Evolutionary conservation across 30 jellyfish, hydroid and myxozoan genomes (phyloP).

Genomic region (Calvadosia cruxmelitensis): DNA sequence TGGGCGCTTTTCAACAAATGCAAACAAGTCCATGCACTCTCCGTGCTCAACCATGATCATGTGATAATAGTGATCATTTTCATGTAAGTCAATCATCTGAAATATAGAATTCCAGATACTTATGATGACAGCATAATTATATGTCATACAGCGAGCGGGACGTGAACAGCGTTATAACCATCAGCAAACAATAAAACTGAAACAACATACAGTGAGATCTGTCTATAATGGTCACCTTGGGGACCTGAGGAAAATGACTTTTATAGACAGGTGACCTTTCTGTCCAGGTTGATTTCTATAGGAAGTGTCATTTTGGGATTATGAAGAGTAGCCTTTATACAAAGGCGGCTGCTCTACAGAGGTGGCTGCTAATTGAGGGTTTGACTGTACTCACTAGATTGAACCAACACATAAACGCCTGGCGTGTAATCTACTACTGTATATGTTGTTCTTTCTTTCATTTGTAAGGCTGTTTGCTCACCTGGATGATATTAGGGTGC

Average conservation of each 20-base stretch:
- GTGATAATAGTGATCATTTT: constrained; percentile 71
- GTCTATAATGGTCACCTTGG: too few relatives aligned
- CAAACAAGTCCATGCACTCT: constrained; percentile 88
- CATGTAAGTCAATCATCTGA: constrained; percentile 68
- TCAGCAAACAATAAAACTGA: background rate
- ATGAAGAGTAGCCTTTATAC: too few relatives aligned
- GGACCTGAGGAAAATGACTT: too few relatives aligned
- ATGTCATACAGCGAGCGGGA: background rate
- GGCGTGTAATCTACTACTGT: background rate
- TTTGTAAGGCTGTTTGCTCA: too few relatives aligned
- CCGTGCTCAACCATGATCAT: constrained; percentile 94
- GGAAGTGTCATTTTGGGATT: too few relatives aligned
- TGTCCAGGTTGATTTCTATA: too few relatives aligned
- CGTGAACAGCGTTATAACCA: background rate
- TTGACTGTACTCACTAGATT: background rate
- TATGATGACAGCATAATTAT: too few relatives aligned
- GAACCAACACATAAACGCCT: background rate
- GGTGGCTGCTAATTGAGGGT: background rate
- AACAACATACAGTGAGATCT: too few relatives aligned
- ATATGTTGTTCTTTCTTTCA: background rate
- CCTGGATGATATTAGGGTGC: constrained; percentile 81
- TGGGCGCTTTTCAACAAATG: constrained; percentile 77
- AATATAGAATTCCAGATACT: background rate
- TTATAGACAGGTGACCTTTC: too few relatives aligned
- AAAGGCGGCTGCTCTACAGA: too few relatives aligned